Conservation (phyloP, 2,113 vertebrate genomes). For the Seriola dumerili region DNA sequence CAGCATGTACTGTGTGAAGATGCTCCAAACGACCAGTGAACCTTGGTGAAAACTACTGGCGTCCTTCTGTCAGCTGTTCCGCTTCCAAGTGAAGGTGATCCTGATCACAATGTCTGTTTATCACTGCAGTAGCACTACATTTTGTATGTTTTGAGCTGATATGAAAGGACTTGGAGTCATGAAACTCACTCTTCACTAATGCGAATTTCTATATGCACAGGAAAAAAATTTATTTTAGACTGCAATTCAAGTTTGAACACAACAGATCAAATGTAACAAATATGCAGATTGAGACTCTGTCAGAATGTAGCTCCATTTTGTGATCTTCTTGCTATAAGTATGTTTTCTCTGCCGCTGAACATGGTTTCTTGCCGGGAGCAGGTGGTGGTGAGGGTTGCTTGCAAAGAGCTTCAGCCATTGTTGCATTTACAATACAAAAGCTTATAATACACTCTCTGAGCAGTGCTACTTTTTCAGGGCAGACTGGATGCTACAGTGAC, state of each 20-base stretch:
- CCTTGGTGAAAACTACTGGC: conserved; percentile 38
- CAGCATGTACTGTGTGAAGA: conserved; percentile 51
- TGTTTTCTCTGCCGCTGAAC: neutral
- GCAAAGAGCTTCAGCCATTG: neutral
- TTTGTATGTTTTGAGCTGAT: neutral
- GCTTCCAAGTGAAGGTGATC: conserved; percentile 34
- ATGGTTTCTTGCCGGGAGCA: neutral
- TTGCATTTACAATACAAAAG: too few relatives aligned
- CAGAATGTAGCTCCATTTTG: neutral
- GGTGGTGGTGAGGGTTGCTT: neutral
- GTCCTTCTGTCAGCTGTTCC: conserved; percentile 40
- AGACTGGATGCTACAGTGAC: too few relatives aligned
- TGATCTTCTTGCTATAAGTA: neutral
- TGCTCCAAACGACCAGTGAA: conserved; percentile 43
- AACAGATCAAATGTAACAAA: neutral
- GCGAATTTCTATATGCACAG: neutral
- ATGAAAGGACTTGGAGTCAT: neutral
- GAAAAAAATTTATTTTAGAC: neutral
- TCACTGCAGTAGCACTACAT: neutral
- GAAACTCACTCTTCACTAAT: neutral
- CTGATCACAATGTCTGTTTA: neutral
- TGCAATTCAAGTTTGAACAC: neutral
- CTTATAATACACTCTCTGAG: too few relatives aligned
- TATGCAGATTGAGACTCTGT: neutral
- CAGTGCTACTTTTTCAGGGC: too few relatives aligned